A percentile compares a stretch with the other conserved stretches of the same genome.
Conservation (phyloP, 2,888 invertebrate species). For the Malacosoma neustria region DNA sequence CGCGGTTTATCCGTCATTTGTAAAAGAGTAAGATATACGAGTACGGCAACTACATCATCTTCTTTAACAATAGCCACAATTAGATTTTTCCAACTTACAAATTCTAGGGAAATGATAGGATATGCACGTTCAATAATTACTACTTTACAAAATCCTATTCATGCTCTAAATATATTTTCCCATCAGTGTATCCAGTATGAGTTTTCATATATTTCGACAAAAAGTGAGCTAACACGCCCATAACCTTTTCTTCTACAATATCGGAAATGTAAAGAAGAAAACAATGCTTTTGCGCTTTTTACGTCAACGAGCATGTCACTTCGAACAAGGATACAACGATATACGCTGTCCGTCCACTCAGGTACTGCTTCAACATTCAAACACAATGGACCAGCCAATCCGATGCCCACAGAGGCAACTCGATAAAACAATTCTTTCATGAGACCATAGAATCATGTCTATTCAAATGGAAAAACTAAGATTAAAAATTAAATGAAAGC, state of each 20-base stretch:
- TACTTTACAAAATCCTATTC: too few species aligned
- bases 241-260: constrained; percentile 19
- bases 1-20: too few species aligned
- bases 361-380: constrained; percentile 26
- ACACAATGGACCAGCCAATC: constrained; percentile 31
- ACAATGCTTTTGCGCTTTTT: constrained; percentile 65
- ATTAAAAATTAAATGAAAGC: too few species aligned
- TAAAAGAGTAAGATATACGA: too few species aligned
- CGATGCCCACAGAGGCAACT: constrained; percentile 13
- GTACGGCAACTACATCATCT: too few species aligned
- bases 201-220: too few species aligned
- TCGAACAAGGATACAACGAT: constrained; percentile 50
- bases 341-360: constrained; percentile 30
- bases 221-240: not conserved
- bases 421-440: constrained; percentile 16
- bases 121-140: too few species aligned
- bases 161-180: too few species aligned
- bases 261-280: constrained; percentile 45
- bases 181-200: too few species aligned
- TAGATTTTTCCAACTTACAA: too few species aligned
- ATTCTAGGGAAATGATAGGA: too few species aligned
- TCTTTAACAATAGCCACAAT: too few species aligned
- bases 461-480: not conserved
- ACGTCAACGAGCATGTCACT: constrained; percentile 40
- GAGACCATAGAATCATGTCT: not conserved